Base-by-base conservation (phyloP, 2,888 invertebrate species). In the Melieria picta region DNA sequence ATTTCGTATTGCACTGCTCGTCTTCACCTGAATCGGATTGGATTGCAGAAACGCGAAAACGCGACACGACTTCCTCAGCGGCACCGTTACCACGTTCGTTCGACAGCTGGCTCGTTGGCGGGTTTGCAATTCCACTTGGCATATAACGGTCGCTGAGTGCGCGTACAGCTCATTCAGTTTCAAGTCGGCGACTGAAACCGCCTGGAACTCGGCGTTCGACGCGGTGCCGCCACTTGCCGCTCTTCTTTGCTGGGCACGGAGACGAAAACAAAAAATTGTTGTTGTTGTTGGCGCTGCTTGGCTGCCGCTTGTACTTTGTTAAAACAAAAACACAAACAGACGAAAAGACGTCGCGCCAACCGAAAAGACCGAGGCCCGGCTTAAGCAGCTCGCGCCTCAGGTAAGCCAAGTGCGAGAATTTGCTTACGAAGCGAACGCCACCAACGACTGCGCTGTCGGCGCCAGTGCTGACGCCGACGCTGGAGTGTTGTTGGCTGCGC, bases 181-280 rank as follows among this genome's bases (percentile, higher is more conserved):
- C 86, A 82, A 84, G 85, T 80, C 83, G 83, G 84, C 82, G 83
- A 85, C 85, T 85, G 80, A 85, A 84, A 83, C 78, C 78, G 77
- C 77, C 47, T 42, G 45, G 13, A 48, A 48, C 50, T 60, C 45
- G 60, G 48, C 50, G 60, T 30, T 30, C 60, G 48, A 48, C 67
- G 67, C 67, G 60, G 60, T 67, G 67, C 67, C 67, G 61, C 67
- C 67, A 67, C 67, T 67, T 60, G 67, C 67, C 67, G 61, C 60
- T 10, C 45, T 30, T 30, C 30, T 30, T 30, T 30, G 30, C 30
- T 30, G 30, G 30, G 30, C 30, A 30, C 30, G 30, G 30, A 30
- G 48, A 60, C 67, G 43, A 60, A 58, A 67, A 81, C 66, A 74
- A 71, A 74, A 74, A 72, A 69, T 72, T 72, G 47, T 57, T 46